phyloP scores from a whole-genome alignment of 53 echinoderm and acorn worm genomes.

The Holothuria leucospilota region DNA sequence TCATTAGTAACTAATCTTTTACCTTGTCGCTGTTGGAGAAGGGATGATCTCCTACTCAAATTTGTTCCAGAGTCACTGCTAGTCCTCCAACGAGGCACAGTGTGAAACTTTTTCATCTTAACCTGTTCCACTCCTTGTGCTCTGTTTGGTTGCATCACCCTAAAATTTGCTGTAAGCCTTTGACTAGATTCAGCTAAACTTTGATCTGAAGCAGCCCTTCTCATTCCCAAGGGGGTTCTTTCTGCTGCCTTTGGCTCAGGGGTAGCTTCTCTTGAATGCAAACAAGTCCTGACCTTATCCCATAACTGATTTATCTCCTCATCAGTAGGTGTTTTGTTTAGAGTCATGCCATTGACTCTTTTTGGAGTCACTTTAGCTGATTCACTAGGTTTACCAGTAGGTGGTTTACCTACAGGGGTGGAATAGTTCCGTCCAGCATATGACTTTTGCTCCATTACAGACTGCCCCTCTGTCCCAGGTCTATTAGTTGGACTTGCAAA shows the following conservation, averaged over 20 bases:
- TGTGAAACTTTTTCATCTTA: slow-evolving; percentile 69
- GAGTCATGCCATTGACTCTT: slow-evolving; percentile 75
- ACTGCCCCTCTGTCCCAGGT: slow-evolving; percentile 19
- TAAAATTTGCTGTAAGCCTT: slow-evolving; percentile 75
- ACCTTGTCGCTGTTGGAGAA: slow-evolving; percentile 46
- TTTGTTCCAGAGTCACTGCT: slow-evolving; percentile 79
- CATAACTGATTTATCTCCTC: slow-evolving; percentile 98
- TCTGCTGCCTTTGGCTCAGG: slow-evolving; percentile 6
- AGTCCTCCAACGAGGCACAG: slow-evolving; percentile 81
- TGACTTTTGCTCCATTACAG: neutral
- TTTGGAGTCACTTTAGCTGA: slow-evolving; percentile 19
- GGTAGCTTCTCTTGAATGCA: slow-evolving; percentile 70
- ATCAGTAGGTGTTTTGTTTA: slow-evolving; percentile 97
- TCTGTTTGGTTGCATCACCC: slow-evolving; percentile 61
- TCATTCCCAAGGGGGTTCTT: slow-evolving; percentile 8
- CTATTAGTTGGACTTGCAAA: neutral
- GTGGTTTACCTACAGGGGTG: slow-evolving; percentile 19
- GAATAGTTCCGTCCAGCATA: neutral
- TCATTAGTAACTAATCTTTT: neutral
- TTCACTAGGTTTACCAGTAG: slow-evolving; percentile 22
- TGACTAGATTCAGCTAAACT: slow-evolving; percentile 57
- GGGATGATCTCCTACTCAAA: slow-evolving; percentile 64
- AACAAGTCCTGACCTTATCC: slow-evolving; percentile 98
- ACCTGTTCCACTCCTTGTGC: slow-evolving; percentile 29
- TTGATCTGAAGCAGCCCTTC: slow-evolving; percentile 45